These are phyloP conservation scores for Semotilus atromaculatus DNA, from an alignment of 2,797 vertebrate genomes.

Conservation along the genomic window DNA sequence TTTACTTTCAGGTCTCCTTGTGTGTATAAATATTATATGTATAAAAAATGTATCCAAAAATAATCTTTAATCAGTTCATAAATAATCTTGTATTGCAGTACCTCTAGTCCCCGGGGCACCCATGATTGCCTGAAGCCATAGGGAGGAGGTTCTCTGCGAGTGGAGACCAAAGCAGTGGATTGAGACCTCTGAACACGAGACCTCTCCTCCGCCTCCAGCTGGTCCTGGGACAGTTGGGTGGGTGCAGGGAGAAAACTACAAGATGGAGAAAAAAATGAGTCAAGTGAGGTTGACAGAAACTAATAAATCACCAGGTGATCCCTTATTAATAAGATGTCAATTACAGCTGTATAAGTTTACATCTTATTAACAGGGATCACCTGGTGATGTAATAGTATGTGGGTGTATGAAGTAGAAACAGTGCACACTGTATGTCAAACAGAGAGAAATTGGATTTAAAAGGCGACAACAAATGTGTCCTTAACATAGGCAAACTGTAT, in stretches of 20 bases:
- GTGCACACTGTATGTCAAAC: background rate
- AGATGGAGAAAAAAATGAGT: background rate
- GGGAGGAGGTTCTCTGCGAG: constrained; percentile 88
- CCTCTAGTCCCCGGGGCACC: constrained; percentile 91
- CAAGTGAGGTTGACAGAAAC: background rate
- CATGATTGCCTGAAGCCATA: constrained; percentile 93
- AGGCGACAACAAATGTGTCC: background rate
- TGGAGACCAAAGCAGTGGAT: constrained; percentile 89
- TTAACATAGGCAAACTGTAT: background rate
- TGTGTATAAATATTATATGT: too few species aligned
- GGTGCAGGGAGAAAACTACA: constrained; percentile 93
- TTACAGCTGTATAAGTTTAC: too few species aligned
- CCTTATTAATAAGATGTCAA: too few species aligned
- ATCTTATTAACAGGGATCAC: too few species aligned
- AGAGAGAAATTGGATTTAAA: background rate
- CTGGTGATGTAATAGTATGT: background rate
- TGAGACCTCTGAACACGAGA: constrained; percentile 86
- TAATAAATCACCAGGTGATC: background rate
- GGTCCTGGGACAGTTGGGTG: constrained; percentile 97
- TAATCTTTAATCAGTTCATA: background rate
- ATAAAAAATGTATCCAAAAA: too few species aligned
- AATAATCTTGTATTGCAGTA: constrained; percentile 58
- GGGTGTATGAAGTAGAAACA: background rate
- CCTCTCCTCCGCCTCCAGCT: constrained; percentile 93
- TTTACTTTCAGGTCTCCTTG: too few species aligned